A percentile compares a stretch with the other conserved stretches of the same genome.
phyloP scores from a whole-genome alignment of 1,140 invertebrate genomes.

The Zophobas morio region DNA sequence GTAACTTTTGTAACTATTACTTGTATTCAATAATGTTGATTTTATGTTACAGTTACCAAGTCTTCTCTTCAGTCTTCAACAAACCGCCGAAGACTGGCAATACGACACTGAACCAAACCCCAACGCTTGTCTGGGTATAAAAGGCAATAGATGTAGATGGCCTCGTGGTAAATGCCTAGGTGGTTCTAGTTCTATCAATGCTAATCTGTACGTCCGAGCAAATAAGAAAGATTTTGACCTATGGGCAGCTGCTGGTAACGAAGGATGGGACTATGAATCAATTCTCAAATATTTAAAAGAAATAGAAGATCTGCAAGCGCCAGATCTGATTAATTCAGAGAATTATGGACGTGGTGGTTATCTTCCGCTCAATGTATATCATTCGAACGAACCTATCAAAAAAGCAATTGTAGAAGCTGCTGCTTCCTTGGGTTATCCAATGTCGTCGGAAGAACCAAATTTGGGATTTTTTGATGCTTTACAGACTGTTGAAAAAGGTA shows the following conservation, averaged over 20 bases:
- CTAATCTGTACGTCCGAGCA: slow-evolving; percentile 76
- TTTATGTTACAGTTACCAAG: slow-evolving; percentile 51
- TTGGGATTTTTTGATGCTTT: slow-evolving; percentile 70
- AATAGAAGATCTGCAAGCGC: slow-evolving; percentile 77
- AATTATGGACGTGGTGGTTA: slow-evolving; percentile 74
- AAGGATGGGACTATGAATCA: slow-evolving; percentile 56
- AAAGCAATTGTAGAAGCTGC: slow-evolving; percentile 86
- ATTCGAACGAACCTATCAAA: slow-evolving; percentile 82
- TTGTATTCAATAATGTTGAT: not conserved
- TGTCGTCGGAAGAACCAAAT: slow-evolving; percentile 66
- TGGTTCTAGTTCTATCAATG: slow-evolving; percentile 75
- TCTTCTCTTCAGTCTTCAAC: slow-evolving; percentile 53
- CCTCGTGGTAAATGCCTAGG: slow-evolving; percentile 70
- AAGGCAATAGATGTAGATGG: slow-evolving; percentile 58
- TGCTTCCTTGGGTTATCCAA: slow-evolving; percentile 84
- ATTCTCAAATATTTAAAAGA: slow-evolving; percentile 55
- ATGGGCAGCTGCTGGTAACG: slow-evolving; percentile 57
- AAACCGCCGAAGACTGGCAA: slow-evolving; percentile 79
- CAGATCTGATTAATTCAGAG: slow-evolving; percentile 50
- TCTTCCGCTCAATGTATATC: slow-evolving; percentile 82
- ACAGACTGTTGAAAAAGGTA: slow-evolving; percentile 70
- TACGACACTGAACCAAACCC: slow-evolving; percentile 90
- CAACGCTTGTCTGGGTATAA: slow-evolving; percentile 78
- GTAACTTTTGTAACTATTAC: slow-evolving; percentile 44
- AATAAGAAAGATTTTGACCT: slow-evolving; percentile 62